A percentile compares a stretch with the other conserved stretches of the same genome.
Conservation (phyloP, 1,140 invertebrate genomes). For the Copidosoma floridanum region DNA sequence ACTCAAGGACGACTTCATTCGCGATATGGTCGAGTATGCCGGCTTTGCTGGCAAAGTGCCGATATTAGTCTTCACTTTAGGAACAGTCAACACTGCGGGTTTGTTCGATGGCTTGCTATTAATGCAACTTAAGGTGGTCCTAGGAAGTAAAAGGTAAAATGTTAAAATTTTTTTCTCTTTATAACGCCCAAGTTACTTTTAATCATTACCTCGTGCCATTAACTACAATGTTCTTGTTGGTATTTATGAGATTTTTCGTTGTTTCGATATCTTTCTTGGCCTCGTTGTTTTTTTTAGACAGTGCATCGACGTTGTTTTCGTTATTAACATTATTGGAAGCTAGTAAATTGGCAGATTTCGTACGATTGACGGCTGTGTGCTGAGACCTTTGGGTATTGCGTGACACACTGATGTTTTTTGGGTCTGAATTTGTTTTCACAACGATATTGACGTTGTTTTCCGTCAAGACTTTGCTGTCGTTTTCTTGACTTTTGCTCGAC, state of each 20-base stretch:
- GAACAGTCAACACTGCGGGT: slow-evolving; percentile 10
- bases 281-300: slow-evolving; percentile 31
- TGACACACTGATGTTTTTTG: not conserved
- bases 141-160: too few species aligned
- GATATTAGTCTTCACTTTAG: slow-evolving; percentile 27
- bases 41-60: slow-evolving; percentile 37
- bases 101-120: slow-evolving; percentile 11
- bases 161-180: too few species aligned
- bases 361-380: slow-evolving; percentile 9
- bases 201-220: slow-evolving; percentile 12
- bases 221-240: slow-evolving; percentile 31
- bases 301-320: slow-evolving; percentile 34
- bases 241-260: slow-evolving; percentile 43
- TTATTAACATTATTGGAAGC: slow-evolving; percentile 20
- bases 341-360: slow-evolving; percentile 13
- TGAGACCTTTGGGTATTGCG: not conserved
- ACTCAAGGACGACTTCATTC: slow-evolving; percentile 22
- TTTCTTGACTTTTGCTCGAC: slow-evolving; percentile 12
- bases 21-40: slow-evolving; percentile 56
- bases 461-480: slow-evolving; percentile 18
- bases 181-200: too few species aligned
- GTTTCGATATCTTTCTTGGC: slow-evolving; percentile 38
- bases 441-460: slow-evolving; percentile 2
- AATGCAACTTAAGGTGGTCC: too few species aligned
- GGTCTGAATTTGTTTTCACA: not conserved